Base-by-base conservation (phyloP, 2,888 invertebrate genomes). In the Nomada ruficornis region DNA sequence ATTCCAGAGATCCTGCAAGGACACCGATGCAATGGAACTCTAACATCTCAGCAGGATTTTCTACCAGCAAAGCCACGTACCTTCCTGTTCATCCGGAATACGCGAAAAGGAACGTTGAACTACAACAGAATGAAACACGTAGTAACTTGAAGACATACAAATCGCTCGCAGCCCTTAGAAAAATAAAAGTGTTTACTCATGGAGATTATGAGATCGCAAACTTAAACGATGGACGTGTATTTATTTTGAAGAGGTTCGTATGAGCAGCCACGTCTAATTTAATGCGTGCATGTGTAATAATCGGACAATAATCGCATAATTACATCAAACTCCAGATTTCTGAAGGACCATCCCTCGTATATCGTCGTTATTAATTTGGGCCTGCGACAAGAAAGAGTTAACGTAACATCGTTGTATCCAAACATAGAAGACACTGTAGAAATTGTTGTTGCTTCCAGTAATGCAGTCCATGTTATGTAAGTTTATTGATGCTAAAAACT, bases 1-100 rank as follows among this genome's bases (percentile, higher is more conserved):
- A 84, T 55, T 87, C 89, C 18, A 87, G 91, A 76, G 91, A 93
- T 80, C 90, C 90, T 18, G 87, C 89, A 3, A 90, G 93, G 63
- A 91, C 92, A 20, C 94, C 93, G 0, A 94, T 94, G 94, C 94
- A 94, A 77, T 94, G 94, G 94, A 86, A 90, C 75, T 77, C 84
- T 18, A 59, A 84, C 5, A 72, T 42, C 23, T 89, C 91, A 9
- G 93, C 92, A 70, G 89, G 93, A 85, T 92, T 92, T 62, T 91
- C 92, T 0, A 86, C 59, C 13, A 90, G 78, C 57, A 9, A 76
- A 2, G 73, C 23, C 2, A 88, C 90, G 4, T 90, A 89, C 73
- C 82, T 91, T 9, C 91, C 92, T 13, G 73, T 90, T 7, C 85
- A 91, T 70, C 74, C 84, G 23, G 55, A 89, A 50, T 91, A 91